Conservation (phyloP, 2,888 invertebrate species). For the Muscina levida region DNA sequence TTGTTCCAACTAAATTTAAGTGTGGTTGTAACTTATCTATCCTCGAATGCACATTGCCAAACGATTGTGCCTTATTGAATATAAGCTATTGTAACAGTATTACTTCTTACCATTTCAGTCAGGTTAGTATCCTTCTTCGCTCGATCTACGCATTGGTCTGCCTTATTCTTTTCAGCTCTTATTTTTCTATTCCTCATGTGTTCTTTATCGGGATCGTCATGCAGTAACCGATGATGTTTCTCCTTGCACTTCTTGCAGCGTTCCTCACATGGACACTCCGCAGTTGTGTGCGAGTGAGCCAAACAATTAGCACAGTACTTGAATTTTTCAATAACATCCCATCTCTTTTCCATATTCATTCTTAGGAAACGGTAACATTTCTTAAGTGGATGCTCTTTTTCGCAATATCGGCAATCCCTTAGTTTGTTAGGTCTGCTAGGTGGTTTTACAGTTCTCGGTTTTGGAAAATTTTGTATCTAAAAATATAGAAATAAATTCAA, state of each 20-base stretch:
- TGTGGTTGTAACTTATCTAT: too few species aligned
- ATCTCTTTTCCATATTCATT: slow-evolving; percentile 22
- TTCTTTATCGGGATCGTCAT: slow-evolving; percentile 8
- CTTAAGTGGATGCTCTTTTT: slow-evolving; percentile 18
- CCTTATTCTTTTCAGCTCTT: neutral
- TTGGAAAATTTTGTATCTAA: too few species aligned
- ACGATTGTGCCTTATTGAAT: too few species aligned
- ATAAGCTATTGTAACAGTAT: too few species aligned
- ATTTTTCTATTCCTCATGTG: neutral
- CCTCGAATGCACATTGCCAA: too few species aligned
- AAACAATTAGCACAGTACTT: slow-evolving; percentile 27
- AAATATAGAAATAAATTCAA: too few species aligned
- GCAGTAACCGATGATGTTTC: slow-evolving; percentile 16
- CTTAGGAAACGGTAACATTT: slow-evolving; percentile 22
- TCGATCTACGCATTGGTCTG: neutral
- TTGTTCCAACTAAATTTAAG: too few species aligned
- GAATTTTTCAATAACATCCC: slow-evolving; percentile 5
- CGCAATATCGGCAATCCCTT: slow-evolving; percentile 16
- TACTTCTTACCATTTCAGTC: slow-evolving; percentile 19
- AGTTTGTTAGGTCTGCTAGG: neutral
- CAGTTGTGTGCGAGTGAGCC: slow-evolving; percentile 8
- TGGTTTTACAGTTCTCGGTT: neutral
- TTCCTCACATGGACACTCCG: neutral
- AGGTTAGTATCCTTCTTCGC: neutral
- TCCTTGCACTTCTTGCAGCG: slow-evolving; percentile 22